These are phyloP conservation scores for Eristalis arbustorum DNA, from an alignment of 2,888 invertebrate species.

Conservation along the genomic window DNA sequence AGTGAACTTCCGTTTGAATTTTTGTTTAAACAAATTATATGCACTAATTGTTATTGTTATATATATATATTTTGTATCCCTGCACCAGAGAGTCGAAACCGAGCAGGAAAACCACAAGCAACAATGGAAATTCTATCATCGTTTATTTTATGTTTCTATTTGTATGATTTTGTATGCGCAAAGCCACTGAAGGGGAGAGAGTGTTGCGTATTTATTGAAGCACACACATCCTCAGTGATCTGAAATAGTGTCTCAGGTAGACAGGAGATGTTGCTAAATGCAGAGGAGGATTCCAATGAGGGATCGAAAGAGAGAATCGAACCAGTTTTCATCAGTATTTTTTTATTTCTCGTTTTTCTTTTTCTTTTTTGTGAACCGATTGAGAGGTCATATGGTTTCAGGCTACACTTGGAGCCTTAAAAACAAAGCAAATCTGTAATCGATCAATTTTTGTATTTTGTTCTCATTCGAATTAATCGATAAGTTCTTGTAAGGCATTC, in stretches of 20 bases:
- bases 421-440: neutral
- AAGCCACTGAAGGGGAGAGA: neutral
- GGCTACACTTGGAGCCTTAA: neutral
- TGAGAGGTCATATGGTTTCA: neutral
- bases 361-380: neutral
- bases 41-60: constrained; percentile 23
- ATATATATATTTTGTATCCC: constrained; percentile 16
- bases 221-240: neutral
- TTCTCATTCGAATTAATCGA: neutral
- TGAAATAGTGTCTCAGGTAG: neutral
- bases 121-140: neutral
- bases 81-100: constrained; percentile 4
- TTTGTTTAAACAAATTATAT: constrained; percentile 14
- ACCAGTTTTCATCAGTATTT: constrained; percentile 1
- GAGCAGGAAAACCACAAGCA: neutral
- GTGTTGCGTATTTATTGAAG: neutral
- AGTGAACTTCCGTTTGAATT: constrained; percentile 3
- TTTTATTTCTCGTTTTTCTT: neutral
- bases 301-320: neutral
- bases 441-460: neutral
- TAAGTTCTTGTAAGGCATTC: constrained; percentile 7
- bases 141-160: neutral
- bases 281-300: neutral
- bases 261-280: neutral
- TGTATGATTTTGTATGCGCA: neutral